Evolutionary conservation across 2,113 vertebrate genomes (phyloP).

Genomic region (Sitta europaea): DNA sequence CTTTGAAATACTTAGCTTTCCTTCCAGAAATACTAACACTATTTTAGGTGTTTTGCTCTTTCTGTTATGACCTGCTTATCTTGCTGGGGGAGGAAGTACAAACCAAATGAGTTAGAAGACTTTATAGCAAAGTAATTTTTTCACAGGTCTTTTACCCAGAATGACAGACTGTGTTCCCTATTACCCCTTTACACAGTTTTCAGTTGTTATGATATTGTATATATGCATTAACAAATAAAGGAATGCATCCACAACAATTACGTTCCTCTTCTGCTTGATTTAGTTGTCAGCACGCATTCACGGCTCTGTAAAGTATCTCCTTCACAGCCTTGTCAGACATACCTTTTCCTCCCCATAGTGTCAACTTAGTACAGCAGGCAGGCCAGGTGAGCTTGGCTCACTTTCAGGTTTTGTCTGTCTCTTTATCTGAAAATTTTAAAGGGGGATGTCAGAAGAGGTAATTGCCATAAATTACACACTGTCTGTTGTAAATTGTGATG

Average conservation of each 20-base stretch:
- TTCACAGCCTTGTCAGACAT: slow-evolving; percentile 33
- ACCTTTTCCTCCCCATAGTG: slow-evolving; percentile 27
- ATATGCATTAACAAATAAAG: slow-evolving; percentile 56
- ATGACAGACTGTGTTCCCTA: slow-evolving; percentile 38
- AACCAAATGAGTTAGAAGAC: neutral
- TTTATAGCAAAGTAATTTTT: neutral
- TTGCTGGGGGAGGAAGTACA: neutral
- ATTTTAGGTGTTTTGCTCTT: neutral
- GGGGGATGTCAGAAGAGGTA: slow-evolving; percentile 42
- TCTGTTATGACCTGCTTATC: neutral
- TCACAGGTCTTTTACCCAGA: slow-evolving; percentile 13
- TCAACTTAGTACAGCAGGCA: slow-evolving; percentile 29
- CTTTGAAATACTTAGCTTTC: neutral
- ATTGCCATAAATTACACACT: slow-evolving; percentile 69
- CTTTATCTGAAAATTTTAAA: slow-evolving; percentile 65
- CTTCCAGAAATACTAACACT: neutral
- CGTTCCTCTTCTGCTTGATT: slow-evolving; percentile 60
- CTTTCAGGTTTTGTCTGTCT: slow-evolving; percentile 59
- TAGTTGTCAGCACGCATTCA: slow-evolving; percentile 70
- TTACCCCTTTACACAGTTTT: slow-evolving; percentile 34
- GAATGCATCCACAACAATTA: slow-evolving; percentile 63
- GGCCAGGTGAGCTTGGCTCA: slow-evolving; percentile 64
- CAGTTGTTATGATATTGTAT: slow-evolving; percentile 56
- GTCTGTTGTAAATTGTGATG: slow-evolving; percentile 59
- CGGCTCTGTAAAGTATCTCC: slow-evolving; percentile 42